Evolutionary conservation across 2,888 invertebrate genomes (phyloP).

Genomic region (Drosophila nigricruria): DNA sequence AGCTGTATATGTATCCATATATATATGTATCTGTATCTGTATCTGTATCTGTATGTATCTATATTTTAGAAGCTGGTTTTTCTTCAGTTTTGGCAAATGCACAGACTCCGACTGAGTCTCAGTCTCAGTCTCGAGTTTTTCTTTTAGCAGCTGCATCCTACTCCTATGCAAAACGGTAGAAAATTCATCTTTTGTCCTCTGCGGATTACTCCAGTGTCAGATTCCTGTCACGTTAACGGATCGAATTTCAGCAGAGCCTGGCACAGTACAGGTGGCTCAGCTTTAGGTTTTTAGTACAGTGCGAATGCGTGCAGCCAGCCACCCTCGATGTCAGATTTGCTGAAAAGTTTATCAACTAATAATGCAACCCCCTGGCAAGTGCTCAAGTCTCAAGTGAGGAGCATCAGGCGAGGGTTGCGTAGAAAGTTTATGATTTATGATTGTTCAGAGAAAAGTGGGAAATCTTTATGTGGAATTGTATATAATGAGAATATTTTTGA

Average conservation of each 20-base stretch:
- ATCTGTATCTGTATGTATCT: conserved; percentile 10
- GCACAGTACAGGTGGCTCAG: conserved; percentile 49
- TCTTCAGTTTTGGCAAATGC: conserved; percentile 12
- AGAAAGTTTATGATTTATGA: neutral
- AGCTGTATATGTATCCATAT: conserved; percentile 19
- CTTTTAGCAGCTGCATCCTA: conserved; percentile 33
- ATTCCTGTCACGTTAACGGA: conserved; percentile 38
- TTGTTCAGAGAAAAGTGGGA: neutral
- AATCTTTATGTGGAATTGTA: no score
- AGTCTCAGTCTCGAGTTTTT: conserved; percentile 5
- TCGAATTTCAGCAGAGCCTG: conserved; percentile 54
- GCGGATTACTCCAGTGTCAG: conserved; percentile 54
- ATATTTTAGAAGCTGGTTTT: conserved; percentile 48
- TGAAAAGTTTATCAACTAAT: conserved; percentile 61
- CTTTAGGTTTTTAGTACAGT: conserved; percentile 21
- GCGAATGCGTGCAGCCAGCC: conserved; percentile 34
- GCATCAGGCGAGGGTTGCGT: conserved; percentile 31
- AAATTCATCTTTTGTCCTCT: conserved; percentile 47
- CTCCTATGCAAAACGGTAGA: conserved; percentile 49
- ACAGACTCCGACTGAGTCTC: neutral
- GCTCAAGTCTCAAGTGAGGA: conserved; percentile 48
- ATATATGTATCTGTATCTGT: conserved; percentile 11
- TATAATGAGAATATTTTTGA: no score
- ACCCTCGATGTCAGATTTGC: conserved; percentile 40
- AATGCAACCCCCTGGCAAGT: conserved; percentile 55